Evolutionary conservation across 2,888 invertebrate genomes (phyloP).

Genomic region (Apamea anceps): DNA sequence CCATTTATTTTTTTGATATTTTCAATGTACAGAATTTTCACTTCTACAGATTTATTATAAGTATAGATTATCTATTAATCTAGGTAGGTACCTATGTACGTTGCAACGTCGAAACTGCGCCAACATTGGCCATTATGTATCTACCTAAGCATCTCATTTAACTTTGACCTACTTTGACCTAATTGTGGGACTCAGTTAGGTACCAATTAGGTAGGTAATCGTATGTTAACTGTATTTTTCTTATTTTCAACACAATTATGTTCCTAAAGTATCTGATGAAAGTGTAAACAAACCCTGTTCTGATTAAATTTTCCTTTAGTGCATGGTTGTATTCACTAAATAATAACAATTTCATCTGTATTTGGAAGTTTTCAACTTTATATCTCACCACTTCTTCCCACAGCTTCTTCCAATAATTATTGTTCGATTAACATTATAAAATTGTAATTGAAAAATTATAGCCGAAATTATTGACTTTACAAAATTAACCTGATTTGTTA

Average conservation of each 20-base stretch:
- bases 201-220: constrained; percentile 18
- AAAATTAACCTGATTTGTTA: neutral
- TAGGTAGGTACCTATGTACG: neutral
- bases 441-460: neutral
- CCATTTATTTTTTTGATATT: too few species aligned
- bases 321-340: neutral
- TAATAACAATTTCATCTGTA: neutral
- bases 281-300: neutral
- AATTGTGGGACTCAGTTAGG: constrained; percentile 34
- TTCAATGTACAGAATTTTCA: too few species aligned
- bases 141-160: constrained; percentile 42
- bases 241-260: neutral
- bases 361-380: neutral
- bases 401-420: neutral
- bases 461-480: too few species aligned
- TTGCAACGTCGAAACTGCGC: constrained; percentile 28
- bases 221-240: constrained; percentile 1
- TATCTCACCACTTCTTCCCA: neutral
- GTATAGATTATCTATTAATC: constrained; percentile 6
- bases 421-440: neutral
- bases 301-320: neutral
- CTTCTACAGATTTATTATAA: too few species aligned
- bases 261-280: neutral
- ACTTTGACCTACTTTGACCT: constrained; percentile 40
- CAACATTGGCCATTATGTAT: constrained; percentile 33